Evolutionary conservation across 2,797 vertebrate genomes (phyloP).

Genomic region (Crocodylus rhombifer): DNA sequence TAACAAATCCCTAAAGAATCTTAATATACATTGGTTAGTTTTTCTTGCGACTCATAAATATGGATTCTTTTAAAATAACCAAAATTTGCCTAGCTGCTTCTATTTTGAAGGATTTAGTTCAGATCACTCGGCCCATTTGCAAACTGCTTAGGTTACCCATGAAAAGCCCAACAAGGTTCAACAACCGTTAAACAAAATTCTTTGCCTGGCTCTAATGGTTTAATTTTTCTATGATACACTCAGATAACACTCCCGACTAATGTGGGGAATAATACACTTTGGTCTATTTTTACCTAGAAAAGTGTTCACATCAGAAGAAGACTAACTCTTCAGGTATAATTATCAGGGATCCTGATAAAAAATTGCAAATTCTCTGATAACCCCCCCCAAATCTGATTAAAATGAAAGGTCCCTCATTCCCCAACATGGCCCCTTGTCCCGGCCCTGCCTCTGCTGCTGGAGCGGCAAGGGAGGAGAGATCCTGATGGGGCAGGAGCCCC

Average conservation of each 20-base stretch:
- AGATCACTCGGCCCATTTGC: constrained; percentile 45
- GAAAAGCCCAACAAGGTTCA: constrained; percentile 69
- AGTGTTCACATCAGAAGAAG: neutral
- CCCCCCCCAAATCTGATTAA: neutral
- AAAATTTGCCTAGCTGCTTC: constrained; percentile 11
- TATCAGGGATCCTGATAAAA: rapidly evolving
- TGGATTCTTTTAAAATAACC: constrained; percentile 24
- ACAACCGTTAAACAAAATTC: constrained; percentile 60
- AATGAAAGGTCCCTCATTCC: no score
- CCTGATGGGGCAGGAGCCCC: no score
- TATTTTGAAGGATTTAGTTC: constrained; percentile 52
- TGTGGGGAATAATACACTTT: constrained; percentile 40
- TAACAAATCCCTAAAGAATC: neutral
- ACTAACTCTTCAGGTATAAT: neutral
- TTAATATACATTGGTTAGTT: neutral
- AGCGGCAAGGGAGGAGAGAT: no score
- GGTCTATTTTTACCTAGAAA: constrained; percentile 40
- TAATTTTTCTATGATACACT: constrained; percentile 48
- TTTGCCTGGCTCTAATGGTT: constrained; percentile 65
- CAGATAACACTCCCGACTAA: constrained; percentile 62
- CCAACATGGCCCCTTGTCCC: no score
- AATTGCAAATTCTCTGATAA: rapidly evolving
- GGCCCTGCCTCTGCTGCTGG: no score
- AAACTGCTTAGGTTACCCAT: constrained; percentile 68
- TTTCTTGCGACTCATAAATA: constrained; percentile 20